phyloP scores from a whole-genome alignment of 2,888 invertebrate species.

The Leptarthrus brevirostris region DNA sequence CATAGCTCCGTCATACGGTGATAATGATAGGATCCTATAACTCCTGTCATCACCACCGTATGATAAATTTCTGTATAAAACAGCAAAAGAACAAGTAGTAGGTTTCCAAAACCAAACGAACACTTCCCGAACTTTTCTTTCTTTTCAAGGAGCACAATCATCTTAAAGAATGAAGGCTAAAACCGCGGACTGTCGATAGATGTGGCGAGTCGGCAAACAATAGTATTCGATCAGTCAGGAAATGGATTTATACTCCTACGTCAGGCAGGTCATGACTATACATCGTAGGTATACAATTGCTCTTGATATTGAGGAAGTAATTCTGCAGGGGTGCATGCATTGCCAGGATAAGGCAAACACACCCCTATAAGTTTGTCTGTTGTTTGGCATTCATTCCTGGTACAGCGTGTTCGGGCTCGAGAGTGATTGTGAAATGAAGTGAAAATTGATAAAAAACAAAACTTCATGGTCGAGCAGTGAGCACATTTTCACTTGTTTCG shows the following conservation, averaged over 20 bases:
- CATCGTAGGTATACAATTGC: too few relatives aligned
- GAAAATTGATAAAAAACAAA: conserved; percentile 45
- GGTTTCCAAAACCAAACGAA: neutral
- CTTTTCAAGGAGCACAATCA: too few relatives aligned
- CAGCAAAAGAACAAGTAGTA: neutral
- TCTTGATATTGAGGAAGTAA: too few relatives aligned
- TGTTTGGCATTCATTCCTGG: conserved; percentile 15
- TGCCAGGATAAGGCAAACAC: conserved; percentile 6
- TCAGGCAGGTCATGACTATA: too few relatives aligned
- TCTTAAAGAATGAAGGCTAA: neutral
- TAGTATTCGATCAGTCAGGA: neutral
- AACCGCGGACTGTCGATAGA: neutral
- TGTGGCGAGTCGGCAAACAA: neutral
- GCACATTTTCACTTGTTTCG: conserved; percentile 42
- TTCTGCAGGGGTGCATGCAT: neutral
- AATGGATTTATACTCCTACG: too few relatives aligned
- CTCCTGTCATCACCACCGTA: neutral
- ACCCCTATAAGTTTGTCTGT: conserved; percentile 1
- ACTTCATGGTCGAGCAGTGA: conserved; percentile 41
- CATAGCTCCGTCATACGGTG: neutral
- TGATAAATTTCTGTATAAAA: neutral
- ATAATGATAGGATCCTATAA: neutral
- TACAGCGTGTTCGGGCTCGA: neutral
- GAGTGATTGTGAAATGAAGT: conserved; percentile 45
- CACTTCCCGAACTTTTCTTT: neutral